Base-by-base conservation (phyloP, 1,140 invertebrate genomes). In the Scaptodrosophila lebanonensis region DNA sequence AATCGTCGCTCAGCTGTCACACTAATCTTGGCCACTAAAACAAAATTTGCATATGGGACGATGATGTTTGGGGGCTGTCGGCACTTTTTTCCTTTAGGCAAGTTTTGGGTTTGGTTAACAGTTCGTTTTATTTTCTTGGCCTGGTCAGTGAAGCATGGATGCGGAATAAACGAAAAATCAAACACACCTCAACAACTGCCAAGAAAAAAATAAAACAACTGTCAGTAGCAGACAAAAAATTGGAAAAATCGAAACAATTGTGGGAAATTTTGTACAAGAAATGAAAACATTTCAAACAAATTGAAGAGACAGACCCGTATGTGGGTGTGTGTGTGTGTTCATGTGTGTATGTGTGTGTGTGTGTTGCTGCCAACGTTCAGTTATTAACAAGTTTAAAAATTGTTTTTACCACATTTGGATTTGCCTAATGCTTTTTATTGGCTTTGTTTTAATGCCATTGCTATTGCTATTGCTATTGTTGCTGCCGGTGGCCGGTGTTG, bases 1-100 rank as follows among this genome's bases (percentile, higher is more conserved):
- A 79, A 82, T 82, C 66, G 73, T 82, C 75, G 73, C 76, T 79
- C 69, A 82, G 75, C 75, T 79, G 75, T 79, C 75, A 82, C 75
- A 82, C 69, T 82, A 82, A 79, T 79, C 75, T 75, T 56, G 51
- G 53, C 49, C 29, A 44, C 52, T 35, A 18, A 25, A 33, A 27
- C 17, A 52, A 48, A 66, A 82, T 83, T 79, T 82, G 76, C 75
- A 79, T 79, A 79, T 83, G 64, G 57, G 47, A 42, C 42, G 30
- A 33, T n/a, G 8, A n/a, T 29, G 5, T 29, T 27, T 15, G 25
- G 13, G 66, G 45, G 49, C 44, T 13, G 63, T 43, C 56, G 29
- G 61, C 42, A 29, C 32, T 4, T 47, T 16, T 22, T 35, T 60
- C 33, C 58, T 61, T 60, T 57, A 62, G 47, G 43, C 27, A 29